Percentiles rank a stretch among this genome's conserved stretches.
Conservation (phyloP, 2,888 invertebrate species). For the Myopa tessellatipennis region DNA sequence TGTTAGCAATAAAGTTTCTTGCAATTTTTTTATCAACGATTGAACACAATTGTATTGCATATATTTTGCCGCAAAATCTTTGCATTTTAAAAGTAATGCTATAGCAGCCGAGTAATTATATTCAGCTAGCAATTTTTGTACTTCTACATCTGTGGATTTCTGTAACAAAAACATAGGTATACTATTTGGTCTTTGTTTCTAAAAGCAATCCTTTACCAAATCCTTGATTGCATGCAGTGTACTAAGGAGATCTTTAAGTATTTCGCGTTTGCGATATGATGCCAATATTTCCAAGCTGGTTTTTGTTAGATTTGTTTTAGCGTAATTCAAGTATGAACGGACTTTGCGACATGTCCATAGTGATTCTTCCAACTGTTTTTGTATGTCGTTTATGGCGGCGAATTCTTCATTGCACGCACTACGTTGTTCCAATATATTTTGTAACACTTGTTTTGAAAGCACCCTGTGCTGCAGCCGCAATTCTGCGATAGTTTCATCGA, state of each 20-base stretch:
- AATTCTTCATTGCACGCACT: slow-evolving; percentile 89
- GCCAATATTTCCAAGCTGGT: slow-evolving; percentile 90
- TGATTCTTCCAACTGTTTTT: slow-evolving; percentile 77
- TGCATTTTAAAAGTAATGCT: slow-evolving; percentile 87
- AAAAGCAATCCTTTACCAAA: slow-evolving; percentile 64
- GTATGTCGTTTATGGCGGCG: slow-evolving; percentile 77
- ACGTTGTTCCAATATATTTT: slow-evolving; percentile 92
- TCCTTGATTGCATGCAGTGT: slow-evolving; percentile 85
- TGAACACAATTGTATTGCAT: slow-evolving; percentile 92
- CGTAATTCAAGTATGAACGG: slow-evolving; percentile 78
- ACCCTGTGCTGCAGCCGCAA: slow-evolving; percentile 71
- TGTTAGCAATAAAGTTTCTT: slow-evolving; percentile 90
- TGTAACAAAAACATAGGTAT: slow-evolving; percentile 33
- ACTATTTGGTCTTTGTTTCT: background rate
- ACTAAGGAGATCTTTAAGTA: slow-evolving; percentile 81
- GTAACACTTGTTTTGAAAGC: slow-evolving; percentile 92
- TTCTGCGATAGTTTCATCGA: slow-evolving; percentile 62
- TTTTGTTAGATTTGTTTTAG: slow-evolving; percentile 84
- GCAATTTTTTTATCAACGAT: slow-evolving; percentile 85
- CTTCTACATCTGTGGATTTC: slow-evolving; percentile 86
- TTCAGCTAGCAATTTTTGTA: slow-evolving; percentile 83
- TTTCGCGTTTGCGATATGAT: slow-evolving; percentile 89
- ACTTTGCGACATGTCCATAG: slow-evolving; percentile 79
- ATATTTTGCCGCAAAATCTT: slow-evolving; percentile 84
- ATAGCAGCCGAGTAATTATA: slow-evolving; percentile 93